Evolutionary conservation across 2,797 vertebrate species (phyloP), one percentile per base, ranked within the genome.

Genomic region (Sebastes vulpes): DNA sequence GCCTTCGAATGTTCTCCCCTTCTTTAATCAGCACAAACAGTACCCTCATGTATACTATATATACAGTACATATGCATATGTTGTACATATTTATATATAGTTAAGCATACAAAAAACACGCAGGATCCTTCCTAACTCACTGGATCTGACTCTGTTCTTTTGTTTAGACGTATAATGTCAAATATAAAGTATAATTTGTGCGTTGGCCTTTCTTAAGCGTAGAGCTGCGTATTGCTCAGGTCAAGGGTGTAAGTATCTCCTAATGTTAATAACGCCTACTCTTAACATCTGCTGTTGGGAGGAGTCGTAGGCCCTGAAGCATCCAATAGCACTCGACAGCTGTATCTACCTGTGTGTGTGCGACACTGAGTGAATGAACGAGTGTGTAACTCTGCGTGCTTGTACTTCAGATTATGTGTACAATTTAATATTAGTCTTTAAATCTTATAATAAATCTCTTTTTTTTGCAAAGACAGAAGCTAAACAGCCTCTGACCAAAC

Each of bases 241-340:
- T 89, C 57, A 73, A 65, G 35, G 54, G 32, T 83, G 72, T 90
- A 80, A 89, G 87, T 79, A 83, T 70, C 58, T 82, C 50, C 56
- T 64, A 29, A 71, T 42, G 66, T 77, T 70, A 76, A 80, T 79
- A 71, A 76, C 35, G 11, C 64, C 72, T 71, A n/a, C 64, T 84
- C 42, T 67, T 65, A 53, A 71, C 71, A 61, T 85, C 84, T 81
- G 72, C 68, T 68, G 75, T 25, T 61, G 56, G 64, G 65, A 85
- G 64, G 65, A 85, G 65, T 57, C 18, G 7, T 14, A 67, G 74
- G 76, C 77, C 77, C 79, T 77, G 65, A 80, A 83, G 77, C 71
- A 58, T 72, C 83, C 31, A 54, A 79, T 57, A 53, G 74, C 75
- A 65, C 68, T 64, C n/a, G 10, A 63, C 83, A 73, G 66, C 74